Evolutionary conservation across 2,888 invertebrate species (phyloP).

Genomic region (Sepiola atlantica): DNA sequence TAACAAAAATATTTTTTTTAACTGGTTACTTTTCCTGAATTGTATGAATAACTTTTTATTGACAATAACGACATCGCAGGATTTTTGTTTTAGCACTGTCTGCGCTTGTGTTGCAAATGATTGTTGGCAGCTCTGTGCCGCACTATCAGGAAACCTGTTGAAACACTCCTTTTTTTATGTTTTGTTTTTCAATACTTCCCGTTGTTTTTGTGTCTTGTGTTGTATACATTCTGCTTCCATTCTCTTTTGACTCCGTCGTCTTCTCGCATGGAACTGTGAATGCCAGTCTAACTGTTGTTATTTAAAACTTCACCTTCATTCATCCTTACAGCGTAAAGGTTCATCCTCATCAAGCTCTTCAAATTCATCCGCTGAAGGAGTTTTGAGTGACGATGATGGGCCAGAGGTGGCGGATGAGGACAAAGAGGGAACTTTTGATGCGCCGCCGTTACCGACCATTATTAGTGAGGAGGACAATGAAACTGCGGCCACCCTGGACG

Average conservation of each 20-base stretch:
- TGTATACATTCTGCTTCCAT: too few species aligned
- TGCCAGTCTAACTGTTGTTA: background rate
- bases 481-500: background rate
- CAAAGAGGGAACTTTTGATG: background rate
- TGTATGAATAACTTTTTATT: too few species aligned
- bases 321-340: slow-evolving; percentile 46
- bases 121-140: background rate
- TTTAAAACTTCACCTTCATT: background rate
- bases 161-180: background rate
- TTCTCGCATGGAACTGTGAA: slow-evolving; percentile 32
- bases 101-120: background rate
- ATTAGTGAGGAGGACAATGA: background rate
- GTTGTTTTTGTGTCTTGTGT: background rate
- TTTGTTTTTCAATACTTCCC: background rate
- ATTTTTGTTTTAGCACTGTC: too few species aligned
- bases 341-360: slow-evolving; percentile 42
- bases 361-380: background rate
- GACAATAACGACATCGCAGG: too few species aligned
- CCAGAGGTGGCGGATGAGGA: background rate
- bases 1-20: too few species aligned
- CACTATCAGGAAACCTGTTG: background rate
- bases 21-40: too few species aligned
- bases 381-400: background rate
- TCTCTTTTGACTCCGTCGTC: background rate
- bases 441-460: background rate